Conservation (phyloP, 2,113 vertebrate species). For the Grammomys dolichurus region DNA sequence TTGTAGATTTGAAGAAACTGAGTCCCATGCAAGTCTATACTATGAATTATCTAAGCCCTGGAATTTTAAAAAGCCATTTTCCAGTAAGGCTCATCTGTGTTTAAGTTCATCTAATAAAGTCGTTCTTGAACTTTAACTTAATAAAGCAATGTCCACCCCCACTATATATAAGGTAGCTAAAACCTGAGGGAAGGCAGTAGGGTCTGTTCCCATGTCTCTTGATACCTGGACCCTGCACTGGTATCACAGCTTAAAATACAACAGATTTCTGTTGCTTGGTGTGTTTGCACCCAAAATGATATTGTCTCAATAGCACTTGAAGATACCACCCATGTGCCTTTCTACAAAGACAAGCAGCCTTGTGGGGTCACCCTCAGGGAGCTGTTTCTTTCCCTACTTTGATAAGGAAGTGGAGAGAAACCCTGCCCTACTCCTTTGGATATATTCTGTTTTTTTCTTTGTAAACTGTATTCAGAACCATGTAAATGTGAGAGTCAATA, state of each 20-base stretch:
- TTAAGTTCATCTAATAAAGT: constrained; percentile 1
- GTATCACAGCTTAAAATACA: not conserved
- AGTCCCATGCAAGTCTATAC: not conserved
- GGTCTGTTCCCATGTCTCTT: not conserved
- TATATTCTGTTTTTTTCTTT: not conserved
- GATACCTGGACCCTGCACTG: not conserved
- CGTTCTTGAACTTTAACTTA: constrained; percentile 38
- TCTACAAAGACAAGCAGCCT: not conserved
- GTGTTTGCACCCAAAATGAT: not conserved
- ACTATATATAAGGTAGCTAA: not conserved
- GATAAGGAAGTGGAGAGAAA: not conserved
- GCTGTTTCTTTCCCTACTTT: not conserved
- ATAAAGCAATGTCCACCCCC: not conserved
- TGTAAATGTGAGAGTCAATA: not conserved
- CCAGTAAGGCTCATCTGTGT: not conserved
- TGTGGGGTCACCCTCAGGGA: not conserved
- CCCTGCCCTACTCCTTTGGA: no score
- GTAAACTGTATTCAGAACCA: not conserved
- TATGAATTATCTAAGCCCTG: constrained; percentile 1
- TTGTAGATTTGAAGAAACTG: constrained; percentile 33
- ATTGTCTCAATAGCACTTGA: not conserved
- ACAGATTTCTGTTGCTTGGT: not conserved
- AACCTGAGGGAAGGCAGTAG: not conserved
- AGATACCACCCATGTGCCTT: not conserved
- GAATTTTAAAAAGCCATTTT: not conserved